Evolutionary conservation across 2,888 invertebrate genomes (phyloP), one percentile per base, ranked within the genome.

Genomic region (Lochmaea crataegi): DNA sequence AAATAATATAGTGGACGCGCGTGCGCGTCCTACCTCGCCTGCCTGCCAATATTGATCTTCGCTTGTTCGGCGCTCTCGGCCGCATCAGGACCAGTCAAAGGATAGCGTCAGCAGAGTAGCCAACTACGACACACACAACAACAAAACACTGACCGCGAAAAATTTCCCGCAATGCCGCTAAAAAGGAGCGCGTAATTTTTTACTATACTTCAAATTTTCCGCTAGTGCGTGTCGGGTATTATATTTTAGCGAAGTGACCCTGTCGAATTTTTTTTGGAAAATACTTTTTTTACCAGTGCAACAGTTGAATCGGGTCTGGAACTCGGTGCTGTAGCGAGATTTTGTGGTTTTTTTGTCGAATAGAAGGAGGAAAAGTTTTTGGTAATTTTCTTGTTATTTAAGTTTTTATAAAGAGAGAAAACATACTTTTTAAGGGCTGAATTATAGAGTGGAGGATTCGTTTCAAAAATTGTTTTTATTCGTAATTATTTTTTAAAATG

Each of bases 41-140:
- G 75, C 75, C 81, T 83, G 83, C 85, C 85, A 82, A 85, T 85
- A 85, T 85, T 84, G 85, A 85, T 85, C 85, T 82, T 80, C 71
- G 69, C 69, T 81, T 80, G 80, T 82, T 78, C 76, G 75, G 77
- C 78, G 74, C 74, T 71, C 80, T 80, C 79, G 79, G 80, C 75
- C 80, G 80, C 79, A 76, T 80, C 83, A 82, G 84, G 83, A 84
- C 83, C 83, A 84, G 84, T 84, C 83, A 82, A 83, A 84, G 84
- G 84, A 84, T 77, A 80, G 83, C 82, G 81, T 77, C 79, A 81
- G 81, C 78, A 77, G 78, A 79, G 81, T 79, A 22, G 71, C 65
- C 58, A 71, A 61, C 66, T 70, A 56, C 71, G 58, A 58, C 18
- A 57, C n/a, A 57, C n/a, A 66, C 66, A 45, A 66, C 56, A 51